Evolutionary conservation across 2,113 vertebrate genomes (phyloP), one percentile per base, ranked within the genome.

Genomic region (Brachionichthys hirsutus): DNA sequence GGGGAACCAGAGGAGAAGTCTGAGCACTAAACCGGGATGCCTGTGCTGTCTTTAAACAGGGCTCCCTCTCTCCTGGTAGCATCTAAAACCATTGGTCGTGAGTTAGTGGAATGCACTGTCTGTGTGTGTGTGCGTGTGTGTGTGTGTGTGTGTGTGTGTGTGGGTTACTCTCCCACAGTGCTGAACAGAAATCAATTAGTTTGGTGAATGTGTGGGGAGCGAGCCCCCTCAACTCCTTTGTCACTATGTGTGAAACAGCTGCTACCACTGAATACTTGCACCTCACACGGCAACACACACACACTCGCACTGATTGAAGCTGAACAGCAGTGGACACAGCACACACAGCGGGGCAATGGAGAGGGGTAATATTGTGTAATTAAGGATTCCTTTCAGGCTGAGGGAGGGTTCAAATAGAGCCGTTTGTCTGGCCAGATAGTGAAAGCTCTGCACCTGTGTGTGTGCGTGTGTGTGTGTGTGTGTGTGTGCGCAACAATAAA

Each of bases 361-460:
- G 95, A 96, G 91, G 93, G 94, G 94, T 94, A 96, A 96, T 98
- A 94, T 97, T 98, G 94, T 95, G 95, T 95, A 98, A 98, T 98
- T 98, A 98, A 96, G 94, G 93, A 95, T 99, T 98, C 94, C 94
- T 98, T 99, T 98, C 95, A 98, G 93, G 92, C 94, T 82, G 93
- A 93, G 91, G 94, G 94, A 96, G 94, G 94, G 95, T 95, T 95
- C 95, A 99, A 98, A 97, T 94, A 94, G 93, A 94, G 93, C 93
- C 94, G 94, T 98, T 98, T 98, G 94, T 95, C 95, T 92, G 83
- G 70, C 63, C 73, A 86, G 89, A 87, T 86, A 80, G 64, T 78
- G 87, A 90, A 91, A 87, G 94, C 92, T 91, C 89, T 89, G 92
- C 90, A 90, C 85, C 87, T 92, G 60, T 62, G 67, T 40, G 58